Base-by-base conservation (phyloP, 2,113 vertebrate genomes). In the Prochilodus magdalenae region DNA sequence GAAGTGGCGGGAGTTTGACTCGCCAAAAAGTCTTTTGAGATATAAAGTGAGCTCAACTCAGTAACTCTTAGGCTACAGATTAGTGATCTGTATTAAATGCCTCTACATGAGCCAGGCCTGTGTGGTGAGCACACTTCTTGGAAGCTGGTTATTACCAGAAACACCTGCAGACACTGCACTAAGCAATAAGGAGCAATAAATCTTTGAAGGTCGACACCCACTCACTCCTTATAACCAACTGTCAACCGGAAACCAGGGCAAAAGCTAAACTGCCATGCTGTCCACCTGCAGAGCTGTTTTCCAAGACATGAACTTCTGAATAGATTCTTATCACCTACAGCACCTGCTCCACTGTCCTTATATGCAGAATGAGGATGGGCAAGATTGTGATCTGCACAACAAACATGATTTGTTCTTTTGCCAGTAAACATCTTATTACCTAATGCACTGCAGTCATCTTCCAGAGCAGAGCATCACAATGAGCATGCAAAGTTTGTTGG, bases 211-310 rank as follows among this genome's bases (percentile, higher is more conserved):
- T 4, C 51, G 49, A 57, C 27, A 44, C 66, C 55, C 29, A 77
- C 66, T 10, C 67, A 36, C 55, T 66, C 51, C 67, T 66, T 75
- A 36, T 29, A 53, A 55, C 57, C 27, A 77, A 77, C 81, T 44
- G 29, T 55, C 59, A 33, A 63, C 26, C 65, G 53, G 72, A 86
- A 81, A 73, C 57, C 51, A 15, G 62, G 49, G 36, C 4, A 73
- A 72, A 84, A 44, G 36, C 77, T 80, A 53, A 81, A 66, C 79
- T 78, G 76, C 66, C 26, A 79, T 57, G 8, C 8, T 29, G 44
- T 77, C 26, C 84, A 86, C 80, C 87, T 87, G 85, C 82, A 65
- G 53, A 18, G 76, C 16, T 80, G 80, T 85, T 79, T 67, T 33
- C 15, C 20, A n/a, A 72, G 12, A 29, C 63, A 73, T 74, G 84